Evolutionary conservation across 2,888 invertebrate species (phyloP), one percentile per base, ranked within the genome.

Genomic region (Phengaris arion): DNA sequence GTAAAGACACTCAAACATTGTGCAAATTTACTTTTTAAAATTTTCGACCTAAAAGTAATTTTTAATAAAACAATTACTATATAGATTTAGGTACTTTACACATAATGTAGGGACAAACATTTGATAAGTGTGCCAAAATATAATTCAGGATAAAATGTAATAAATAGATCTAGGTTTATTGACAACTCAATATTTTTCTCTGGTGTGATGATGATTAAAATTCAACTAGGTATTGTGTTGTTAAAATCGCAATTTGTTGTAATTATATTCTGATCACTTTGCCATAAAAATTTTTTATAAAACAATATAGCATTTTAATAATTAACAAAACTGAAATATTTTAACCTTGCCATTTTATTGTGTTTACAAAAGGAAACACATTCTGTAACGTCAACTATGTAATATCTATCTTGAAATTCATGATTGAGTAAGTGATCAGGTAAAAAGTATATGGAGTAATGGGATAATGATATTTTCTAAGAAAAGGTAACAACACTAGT

Each of bases 401-500:
- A 59, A 64, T 15, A 59, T 22, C 15, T 22, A 64, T 35, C 64
- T 35, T 64, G 22, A 35, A 64, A 64, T 64, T 64, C 64, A 64
- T 35, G 64, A 35, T 64, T 35, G 35, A 64, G 12, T 64, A 35
- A 12, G 9, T 52, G 8, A 52, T 59, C 12, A 22, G 59, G 22
- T 5, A 45, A 64, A 64, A 35, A 10, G 35, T 45, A 45, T 64
- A 64, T 64, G 64, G 35, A 35, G 64, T 64, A 64, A 45, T 64
- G 13, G 12, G 6, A 45, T 12, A 64, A 22, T 64, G 64, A 64
- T 12, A 59, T 35, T 22, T 22, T 22, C 35, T 35, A 35, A 45
- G 64, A 45, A 64, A 64, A 35, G 6, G 12, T 75, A 77, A 64
- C 48, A 77, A 75, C 72, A 77, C 77, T 77, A 77, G 78, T 79